A percentile compares a stretch with the other conserved stretches of the same genome.
phyloP scores from a whole-genome alignment of 30 jellyfish, hydroid and myxozoan genomes.

The Turritopsis rubra region DNA sequence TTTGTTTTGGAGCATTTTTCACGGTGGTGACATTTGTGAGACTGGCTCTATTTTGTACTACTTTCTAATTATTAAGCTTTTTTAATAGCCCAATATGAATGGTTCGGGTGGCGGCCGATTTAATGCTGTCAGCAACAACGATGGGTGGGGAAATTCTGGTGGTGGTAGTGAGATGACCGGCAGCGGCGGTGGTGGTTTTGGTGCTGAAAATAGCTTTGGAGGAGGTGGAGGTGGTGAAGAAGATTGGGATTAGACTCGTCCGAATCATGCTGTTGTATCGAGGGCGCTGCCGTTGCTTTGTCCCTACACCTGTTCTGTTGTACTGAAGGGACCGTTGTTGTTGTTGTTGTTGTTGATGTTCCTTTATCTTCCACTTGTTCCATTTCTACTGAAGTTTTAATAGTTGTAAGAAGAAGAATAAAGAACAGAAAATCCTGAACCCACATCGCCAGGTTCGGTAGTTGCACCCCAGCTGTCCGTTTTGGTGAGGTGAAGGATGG shows the following conservation, averaged over 20 bases:
- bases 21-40: not conserved
- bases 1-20: not conserved
- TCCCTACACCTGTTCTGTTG: too few species aligned
- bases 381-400: too few species aligned
- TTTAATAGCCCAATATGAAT: not conserved
- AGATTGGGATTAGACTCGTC: conserved; percentile 17
- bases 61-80: not conserved
- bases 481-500: too few species aligned
- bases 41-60: not conserved
- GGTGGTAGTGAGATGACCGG: not conserved
- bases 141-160: conserved; percentile 7
- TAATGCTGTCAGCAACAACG: conserved; percentile 22
- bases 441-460: too few species aligned
- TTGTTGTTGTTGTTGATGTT: too few species aligned
- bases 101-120: conserved; percentile 22
- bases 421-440: too few species aligned
- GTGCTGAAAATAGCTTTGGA: conserved; percentile 7
- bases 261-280: too few species aligned
- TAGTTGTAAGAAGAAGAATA: too few species aligned
- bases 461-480: too few species aligned
- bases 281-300: too few species aligned
- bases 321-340: too few species aligned
- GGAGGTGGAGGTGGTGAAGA: conserved; percentile 40
- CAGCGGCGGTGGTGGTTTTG: conserved; percentile 18
- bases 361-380: too few species aligned